Evolutionary conservation across 2,888 invertebrate species (phyloP).

Genomic region (Willowsia nigromaculata): DNA sequence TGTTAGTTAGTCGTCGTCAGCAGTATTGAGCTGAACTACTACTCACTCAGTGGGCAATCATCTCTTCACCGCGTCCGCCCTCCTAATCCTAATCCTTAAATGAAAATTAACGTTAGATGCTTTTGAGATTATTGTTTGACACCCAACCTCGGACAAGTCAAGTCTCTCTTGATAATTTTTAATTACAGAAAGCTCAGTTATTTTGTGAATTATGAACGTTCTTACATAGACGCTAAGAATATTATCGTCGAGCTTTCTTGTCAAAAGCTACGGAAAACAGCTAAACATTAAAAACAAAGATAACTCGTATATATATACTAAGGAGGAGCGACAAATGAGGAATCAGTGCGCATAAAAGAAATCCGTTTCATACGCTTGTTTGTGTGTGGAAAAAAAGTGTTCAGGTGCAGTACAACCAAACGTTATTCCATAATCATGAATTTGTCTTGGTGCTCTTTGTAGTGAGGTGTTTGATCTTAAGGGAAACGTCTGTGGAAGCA

Average conservation of each 20-base stretch:
- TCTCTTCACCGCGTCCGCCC: conserved; percentile 25
- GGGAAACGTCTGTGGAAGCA: background rate
- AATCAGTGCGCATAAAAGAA: background rate
- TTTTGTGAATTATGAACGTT: background rate
- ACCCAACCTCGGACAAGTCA: background rate
- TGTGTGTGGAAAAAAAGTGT: background rate
- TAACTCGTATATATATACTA: background rate
- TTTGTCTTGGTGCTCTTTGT: background rate
- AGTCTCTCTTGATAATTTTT: background rate
- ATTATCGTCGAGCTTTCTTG: background rate
- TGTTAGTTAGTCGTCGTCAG: conserved; percentile 37
- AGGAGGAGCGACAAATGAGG: background rate
- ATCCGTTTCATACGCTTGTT: background rate
- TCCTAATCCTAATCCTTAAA: background rate
- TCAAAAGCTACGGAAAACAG: background rate
- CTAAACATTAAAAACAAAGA: background rate
- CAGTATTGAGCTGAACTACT: conserved; percentile 23
- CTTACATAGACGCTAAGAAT: background rate
- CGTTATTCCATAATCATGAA: background rate
- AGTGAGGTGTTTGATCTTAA: background rate
- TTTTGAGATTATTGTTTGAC: background rate
- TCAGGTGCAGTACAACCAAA: background rate
- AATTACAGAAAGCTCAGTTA: background rate
- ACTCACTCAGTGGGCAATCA: background rate
- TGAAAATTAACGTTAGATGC: background rate